phyloP scores from a whole-genome alignment of 2,797 vertebrate species.

The Euphonia xanthogaster region DNA sequence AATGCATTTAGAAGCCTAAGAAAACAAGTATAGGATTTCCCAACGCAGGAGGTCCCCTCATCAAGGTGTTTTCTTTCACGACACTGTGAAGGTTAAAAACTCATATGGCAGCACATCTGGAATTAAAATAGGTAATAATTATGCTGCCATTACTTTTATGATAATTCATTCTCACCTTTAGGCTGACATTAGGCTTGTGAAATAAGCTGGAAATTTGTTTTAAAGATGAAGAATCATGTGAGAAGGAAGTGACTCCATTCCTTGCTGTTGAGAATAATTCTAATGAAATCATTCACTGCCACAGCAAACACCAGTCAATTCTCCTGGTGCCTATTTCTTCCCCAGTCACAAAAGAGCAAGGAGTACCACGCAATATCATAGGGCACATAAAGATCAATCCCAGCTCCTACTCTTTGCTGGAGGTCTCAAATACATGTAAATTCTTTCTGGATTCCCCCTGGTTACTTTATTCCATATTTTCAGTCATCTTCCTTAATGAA shows the following conservation, averaged over 20 bases:
- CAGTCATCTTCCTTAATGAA: conserved; percentile 79
- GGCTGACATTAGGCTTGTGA: background rate
- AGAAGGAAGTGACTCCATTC: background rate
- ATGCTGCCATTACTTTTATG: background rate
- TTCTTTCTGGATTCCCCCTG: background rate
- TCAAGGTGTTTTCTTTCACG: background rate
- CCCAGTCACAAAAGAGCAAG: background rate
- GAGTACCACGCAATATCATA: background rate
- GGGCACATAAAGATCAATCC: background rate
- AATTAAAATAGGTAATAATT: background rate
- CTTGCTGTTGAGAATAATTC: background rate
- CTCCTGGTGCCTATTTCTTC: background rate
- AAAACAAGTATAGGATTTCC: background rate
- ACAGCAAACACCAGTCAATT: background rate
- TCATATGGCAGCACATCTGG: background rate
- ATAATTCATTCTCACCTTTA: background rate
- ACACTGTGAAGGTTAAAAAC: background rate
- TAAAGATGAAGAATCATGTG: background rate
- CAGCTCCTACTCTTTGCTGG: background rate
- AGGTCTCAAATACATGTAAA: background rate
- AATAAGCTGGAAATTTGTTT: background rate
- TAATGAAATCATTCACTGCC: background rate
- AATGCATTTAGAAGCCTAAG: background rate
- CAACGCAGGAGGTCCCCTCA: background rate
- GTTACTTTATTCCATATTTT: conserved; percentile 69